Base-by-base conservation (phyloP, 2,797 vertebrate species). In the Hyperoplus immaculatus region DNA sequence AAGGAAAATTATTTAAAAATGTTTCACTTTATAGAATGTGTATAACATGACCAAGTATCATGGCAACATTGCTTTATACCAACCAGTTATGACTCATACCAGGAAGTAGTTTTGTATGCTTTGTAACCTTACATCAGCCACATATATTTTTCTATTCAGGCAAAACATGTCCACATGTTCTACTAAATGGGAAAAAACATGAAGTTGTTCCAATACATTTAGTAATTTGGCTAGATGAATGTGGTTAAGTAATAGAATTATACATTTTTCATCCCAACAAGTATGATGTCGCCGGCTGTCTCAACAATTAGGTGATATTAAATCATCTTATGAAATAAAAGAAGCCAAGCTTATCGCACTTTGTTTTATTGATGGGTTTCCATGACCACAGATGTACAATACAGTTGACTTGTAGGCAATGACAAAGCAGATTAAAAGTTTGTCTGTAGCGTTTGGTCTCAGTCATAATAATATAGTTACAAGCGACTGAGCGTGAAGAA, bases 391-490 rank as follows among this genome's bases (percentile, higher is more conserved):
- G 90, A 92, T 89, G 83, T 85, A 93, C 90, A 92, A 81, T 81
- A 89, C 78, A 93, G 89, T 88, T 64, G 79, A 82, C 86, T 87
- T 82, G 77, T 89, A 91, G 85, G 90, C 88, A 83, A 88, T 88
- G 90, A 91, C 90, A 87, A 89, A 93, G 92, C 92, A 88, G 89
- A 91, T 87, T 91, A 87, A 93, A 90, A 85, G 73, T 88, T 84
- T 87, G 67, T 80, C 78, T 84, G 88, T 87, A 86, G 83, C 43
- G 62, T 91, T 81, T 47, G 82, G 72, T 85, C 87, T 89, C 86
- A 90, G 91, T 93, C 91, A 90, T 94, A 93, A 94, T 92, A 90
- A 85, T 93, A 92, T 88, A 91, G 92, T 91, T 94, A 92, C 89
- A 94, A 91, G 92, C 73, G 80, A 91, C 90, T 65, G 89, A 92